Conservation (phyloP, 1,140 invertebrate species). For the Sitodiplosis mosellana region DNA sequence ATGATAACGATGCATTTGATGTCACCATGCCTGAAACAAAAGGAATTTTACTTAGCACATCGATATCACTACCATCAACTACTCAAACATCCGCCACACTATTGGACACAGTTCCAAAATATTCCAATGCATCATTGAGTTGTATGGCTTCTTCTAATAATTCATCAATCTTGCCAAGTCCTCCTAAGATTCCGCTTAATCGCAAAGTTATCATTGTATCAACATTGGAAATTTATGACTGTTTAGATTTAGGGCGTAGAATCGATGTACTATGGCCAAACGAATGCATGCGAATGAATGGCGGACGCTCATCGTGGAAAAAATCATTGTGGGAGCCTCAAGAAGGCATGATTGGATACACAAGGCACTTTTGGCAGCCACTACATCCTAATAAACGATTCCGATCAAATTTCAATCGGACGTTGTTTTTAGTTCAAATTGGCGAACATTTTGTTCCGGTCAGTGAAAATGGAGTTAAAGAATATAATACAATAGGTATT, state of each 20-base stretch:
- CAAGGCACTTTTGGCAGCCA: conserved; percentile 82
- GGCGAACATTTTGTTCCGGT: conserved; percentile 86
- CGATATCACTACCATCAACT: conserved; percentile 1
- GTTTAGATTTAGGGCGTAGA: conserved; percentile 68
- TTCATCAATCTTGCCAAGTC: conserved; percentile 5
- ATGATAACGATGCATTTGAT: conserved; percentile 20
- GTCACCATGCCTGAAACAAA: conserved; percentile 22
- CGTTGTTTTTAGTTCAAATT: conserved; percentile 78
- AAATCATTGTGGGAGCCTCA: conserved; percentile 61
- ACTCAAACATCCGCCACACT: background rate
- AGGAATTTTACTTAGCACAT: conserved; percentile 6
- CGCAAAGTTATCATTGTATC: conserved; percentile 34
- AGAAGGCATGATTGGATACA: conserved; percentile 76
- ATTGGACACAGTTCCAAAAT: background rate
- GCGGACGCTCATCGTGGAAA: conserved; percentile 74
- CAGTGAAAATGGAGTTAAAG: conserved; percentile 68
- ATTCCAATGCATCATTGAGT: background rate
- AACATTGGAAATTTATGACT: conserved; percentile 61
- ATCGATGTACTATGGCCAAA: conserved; percentile 87
- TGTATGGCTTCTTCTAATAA: too few species aligned
- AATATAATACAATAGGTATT: conserved; percentile 24
- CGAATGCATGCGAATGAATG: conserved; percentile 64
- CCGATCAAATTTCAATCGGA: conserved; percentile 76
- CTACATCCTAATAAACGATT: conserved; percentile 68
- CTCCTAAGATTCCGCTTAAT: conserved; percentile 30